Evolutionary conservation across 2,113 vertebrate genomes (phyloP), one percentile per base, ranked within the genome.

Genomic region (Phodopus roborovskii): DNA sequence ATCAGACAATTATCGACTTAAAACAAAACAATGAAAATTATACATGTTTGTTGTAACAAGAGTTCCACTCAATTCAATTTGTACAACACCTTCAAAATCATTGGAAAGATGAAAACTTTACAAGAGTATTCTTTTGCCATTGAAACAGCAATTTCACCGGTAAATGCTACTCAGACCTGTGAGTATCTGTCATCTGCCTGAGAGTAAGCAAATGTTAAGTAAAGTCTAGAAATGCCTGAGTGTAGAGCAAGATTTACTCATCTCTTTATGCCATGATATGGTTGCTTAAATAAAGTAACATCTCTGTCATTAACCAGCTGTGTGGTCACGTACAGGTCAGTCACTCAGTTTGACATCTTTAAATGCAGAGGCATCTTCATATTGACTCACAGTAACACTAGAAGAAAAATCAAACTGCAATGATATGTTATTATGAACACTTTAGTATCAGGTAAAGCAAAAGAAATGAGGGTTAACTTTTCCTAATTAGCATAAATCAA

Each of bases 161-260:
- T 60, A 78, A 9, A 77, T 28, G 93, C 30, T 62, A 77, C 45
- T 4, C 85, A 71, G 30, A 82, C 24, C 68, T 50, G 73, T 58
- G 64, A 92, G 48, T 45, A 71, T 62, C 56, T 74, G 13, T 60
- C 66, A 64, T 3, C 42, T 45, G 60, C 22, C 81, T 45, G 64
- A 66, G 5, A 92, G 79, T 22, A 74, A 70, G 36, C 36, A 87
- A 73, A 82, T 24, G 39, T 7, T 53, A 94, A 92, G 24, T 74
- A 81, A 91, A 58, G 24, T 24, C 15, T 48, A 62, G 12, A 75
- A 92, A 33, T 15, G n/a, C n/a, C 73, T 64, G 77, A 9, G 36
- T 53, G 13, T 36, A 89, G 11, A 95, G 50, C 60, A 79, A 96
- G 64, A 89, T 56, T 82, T 71, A 24, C 39, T 58, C 77, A 96